Conservation (phyloP, 2,888 invertebrate species). For the Drosophila nr. perissopoda region DNA sequence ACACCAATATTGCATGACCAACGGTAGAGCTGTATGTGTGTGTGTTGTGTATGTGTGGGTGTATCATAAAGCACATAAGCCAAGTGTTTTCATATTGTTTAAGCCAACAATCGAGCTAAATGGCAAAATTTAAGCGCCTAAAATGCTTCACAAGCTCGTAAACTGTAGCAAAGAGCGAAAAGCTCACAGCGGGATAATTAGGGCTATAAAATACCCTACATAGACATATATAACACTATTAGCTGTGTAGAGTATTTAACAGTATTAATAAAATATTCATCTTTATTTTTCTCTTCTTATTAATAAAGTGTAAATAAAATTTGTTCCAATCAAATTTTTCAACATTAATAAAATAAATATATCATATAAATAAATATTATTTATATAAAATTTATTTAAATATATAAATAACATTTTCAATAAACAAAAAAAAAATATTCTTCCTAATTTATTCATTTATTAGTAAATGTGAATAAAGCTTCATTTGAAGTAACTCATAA, state of each 20-base stretch:
- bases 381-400: too few relatives aligned
- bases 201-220: not conserved
- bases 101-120: conserved; percentile 11
- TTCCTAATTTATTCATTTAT: too few relatives aligned
- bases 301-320: too few relatives aligned
- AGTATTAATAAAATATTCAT: too few relatives aligned
- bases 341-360: too few relatives aligned
- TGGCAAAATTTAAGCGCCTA: conserved; percentile 7
- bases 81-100: conserved; percentile 11
- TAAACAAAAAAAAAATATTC: too few relatives aligned
- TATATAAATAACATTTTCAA: too few relatives aligned
- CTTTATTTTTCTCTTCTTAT: too few relatives aligned
- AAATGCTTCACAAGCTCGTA: not conserved
- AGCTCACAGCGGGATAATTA: not conserved
- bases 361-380: too few relatives aligned
- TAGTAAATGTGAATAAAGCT: too few relatives aligned
- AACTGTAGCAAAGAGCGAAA: not conserved
- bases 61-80: conserved; percentile 14
- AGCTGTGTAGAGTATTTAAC: not conserved
- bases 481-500: not conserved
- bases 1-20: conserved; percentile 48
- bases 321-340: too few relatives aligned
- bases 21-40: not conserved
- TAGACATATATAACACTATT: accelerated
- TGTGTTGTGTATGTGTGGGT: not conserved